A percentile compares a stretch with the other conserved stretches of the same genome.
Conservation (phyloP, 2,888 invertebrate genomes). For the Teleogryllus oceanicus region DNA sequence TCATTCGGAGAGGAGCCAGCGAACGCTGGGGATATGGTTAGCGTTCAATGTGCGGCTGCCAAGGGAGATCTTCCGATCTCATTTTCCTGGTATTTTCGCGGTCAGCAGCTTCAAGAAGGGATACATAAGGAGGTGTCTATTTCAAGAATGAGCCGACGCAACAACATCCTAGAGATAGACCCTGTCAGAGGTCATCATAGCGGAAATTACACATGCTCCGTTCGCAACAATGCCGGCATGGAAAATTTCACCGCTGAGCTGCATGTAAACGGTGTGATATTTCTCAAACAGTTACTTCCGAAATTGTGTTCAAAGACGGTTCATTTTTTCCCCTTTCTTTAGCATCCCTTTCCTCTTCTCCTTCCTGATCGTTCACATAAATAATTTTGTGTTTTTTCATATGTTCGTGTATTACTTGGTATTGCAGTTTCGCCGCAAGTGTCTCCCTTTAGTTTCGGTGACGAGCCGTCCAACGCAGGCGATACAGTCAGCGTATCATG, state of each 20-base stretch:
- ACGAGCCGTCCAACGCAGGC: constrained; percentile 41
- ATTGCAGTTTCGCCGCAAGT: constrained; percentile 40
- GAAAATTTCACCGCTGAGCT: constrained; percentile 63
- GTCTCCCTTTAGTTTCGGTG: constrained; percentile 41
- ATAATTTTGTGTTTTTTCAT: not conserved
- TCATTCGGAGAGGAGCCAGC: constrained; percentile 44
- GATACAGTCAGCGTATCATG: constrained; percentile 43
- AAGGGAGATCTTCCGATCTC: constrained; percentile 43
- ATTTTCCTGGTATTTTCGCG: constrained; percentile 41
- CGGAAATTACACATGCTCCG: constrained; percentile 71
- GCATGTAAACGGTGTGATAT: constrained; percentile 63
- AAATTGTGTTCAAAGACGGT: no score
- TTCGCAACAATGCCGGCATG: constrained; percentile 64
- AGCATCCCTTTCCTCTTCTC: no score
- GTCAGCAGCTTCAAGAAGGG: constrained; percentile 41
- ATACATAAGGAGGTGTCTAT: constrained; percentile 48
- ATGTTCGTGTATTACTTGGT: constrained; percentile 27
- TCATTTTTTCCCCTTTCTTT: no score
- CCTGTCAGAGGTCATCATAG: constrained; percentile 58
- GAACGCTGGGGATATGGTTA: constrained; percentile 43
- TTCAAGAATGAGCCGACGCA: constrained; percentile 44
- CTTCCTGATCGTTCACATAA: no score
- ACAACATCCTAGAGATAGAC: constrained; percentile 54
- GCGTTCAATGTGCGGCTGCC: constrained; percentile 43
- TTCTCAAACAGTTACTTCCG: no score